Conservation (phyloP, 1,140 invertebrate species). For the Druon quercuslanigerum region DNA sequence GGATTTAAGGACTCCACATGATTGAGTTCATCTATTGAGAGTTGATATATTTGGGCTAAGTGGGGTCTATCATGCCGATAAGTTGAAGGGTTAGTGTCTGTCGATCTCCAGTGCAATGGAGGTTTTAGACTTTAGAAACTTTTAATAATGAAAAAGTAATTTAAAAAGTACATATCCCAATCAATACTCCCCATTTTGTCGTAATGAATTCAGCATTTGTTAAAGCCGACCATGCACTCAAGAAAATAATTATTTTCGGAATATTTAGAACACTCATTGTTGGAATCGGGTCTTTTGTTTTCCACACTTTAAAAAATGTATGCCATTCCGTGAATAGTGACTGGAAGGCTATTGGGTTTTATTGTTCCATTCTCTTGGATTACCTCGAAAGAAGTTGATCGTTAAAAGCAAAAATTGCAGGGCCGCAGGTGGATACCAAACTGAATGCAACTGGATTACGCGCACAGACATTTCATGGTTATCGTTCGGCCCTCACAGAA, state of each 20-base stretch:
- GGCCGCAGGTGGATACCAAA: not conserved
- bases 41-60: too few species aligned
- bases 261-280: not conserved
- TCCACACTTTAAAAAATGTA: not conserved
- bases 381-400: constrained; percentile 18
- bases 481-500: not conserved
- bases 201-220: not conserved
- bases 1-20: too few species aligned
- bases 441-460: constrained; percentile 3
- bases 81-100: too few species aligned
- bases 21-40: too few species aligned
- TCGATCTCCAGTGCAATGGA: too few species aligned
- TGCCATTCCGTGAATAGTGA: not conserved
- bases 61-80: too few species aligned
- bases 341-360: constrained; percentile 19
- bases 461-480: constrained; percentile 7
- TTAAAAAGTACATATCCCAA: too few species aligned
- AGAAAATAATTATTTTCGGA: constrained; percentile 8
- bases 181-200: not conserved
- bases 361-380: constrained; percentile 28
- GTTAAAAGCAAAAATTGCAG: constrained; percentile 23
- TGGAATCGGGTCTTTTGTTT: constrained; percentile 1
- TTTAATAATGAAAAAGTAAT: too few species aligned
- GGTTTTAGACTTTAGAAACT: too few species aligned
- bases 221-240: not conserved